Evolutionary conservation across 2,797 vertebrate genomes (phyloP), one percentile per base, ranked within the genome.

Genomic region (Salmo trutta): DNA sequence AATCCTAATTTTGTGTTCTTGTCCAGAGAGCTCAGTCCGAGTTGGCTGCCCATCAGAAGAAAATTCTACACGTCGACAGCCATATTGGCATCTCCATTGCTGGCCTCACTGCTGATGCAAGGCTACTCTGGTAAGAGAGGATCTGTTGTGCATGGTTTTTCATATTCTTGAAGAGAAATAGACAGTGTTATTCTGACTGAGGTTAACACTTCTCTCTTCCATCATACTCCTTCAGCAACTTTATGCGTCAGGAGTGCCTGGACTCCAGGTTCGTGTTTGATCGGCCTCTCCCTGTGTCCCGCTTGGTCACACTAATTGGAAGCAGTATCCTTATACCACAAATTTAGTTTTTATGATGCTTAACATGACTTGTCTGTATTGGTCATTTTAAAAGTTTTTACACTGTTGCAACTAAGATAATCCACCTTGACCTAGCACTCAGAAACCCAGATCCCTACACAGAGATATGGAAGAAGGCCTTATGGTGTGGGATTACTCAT

Each of bases 381-480:
- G 21, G 19, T 21, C 12, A 24, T 12, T 29, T 66, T 24, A 66
- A 66, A 66, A 4, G 19, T 27, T n/a, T 27, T 24, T 66, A 29
- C 14, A 66, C 64, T 27, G 8, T 27, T 66, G 64, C 14, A 66
- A 14, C 64, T 10, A 19, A 24, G 64, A 27, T 27, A 66, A 66
- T 24, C 29, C 64, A 31, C 86, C 81, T 91, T 87, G 76, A 88
- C 82, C 52, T 10, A 69, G 76, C 24, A 67, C 75, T 77, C 88
- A 98, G 98, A 99, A 95, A 99, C 98, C 70, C 98, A 99, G 93
- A 96, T 99, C 89, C 98, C 98, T 53, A 99, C 98, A 3, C 98
- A 99, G 83, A 93, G 98, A 27, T 99, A 99, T 1, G 98, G 98
- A 76, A 92, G 98, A 80, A 94, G 98, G 87, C 98, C 98, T 0